Base-by-base conservation (phyloP, 2,797 vertebrate species). In the Tragopan temminckii region DNA sequence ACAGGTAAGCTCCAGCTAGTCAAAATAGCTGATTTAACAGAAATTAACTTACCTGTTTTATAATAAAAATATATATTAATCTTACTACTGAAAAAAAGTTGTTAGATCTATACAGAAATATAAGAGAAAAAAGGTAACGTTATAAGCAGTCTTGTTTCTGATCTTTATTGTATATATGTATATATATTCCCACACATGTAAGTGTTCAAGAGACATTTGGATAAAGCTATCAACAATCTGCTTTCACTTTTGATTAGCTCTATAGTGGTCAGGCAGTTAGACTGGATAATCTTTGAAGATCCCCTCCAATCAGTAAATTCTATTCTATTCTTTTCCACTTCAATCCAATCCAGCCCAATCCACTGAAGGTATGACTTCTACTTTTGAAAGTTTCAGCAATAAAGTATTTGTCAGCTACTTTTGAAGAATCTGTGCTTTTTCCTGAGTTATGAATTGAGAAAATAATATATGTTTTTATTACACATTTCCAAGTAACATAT, bases 401-500 rank as follows among this genome's bases (percentile, higher is more conserved):
- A 57, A 80, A 64, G 25, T 24, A 50, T 66, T 61, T 81, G 9
- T 38, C 42, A 76, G 8, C 2, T 46, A 4, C 20, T 7, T 35
- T 59, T 72, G 61, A 21, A 68, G 36, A 55, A 72, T 58, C 64
- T n/a, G 10, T 69, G 9, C 2, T 74, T 87, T 77, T 52, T 55
- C 18, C 29, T 25, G 11, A n/a, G 29, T 74, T 84, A 61, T 66
- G 25, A 59, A 19, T 29, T 46, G 10, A 83, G 7, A 72, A 64
- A 38, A 53, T 59, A 53, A 64, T n/a, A 55, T 55, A 9, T 17
- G 3, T 36, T 64, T 82, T 80, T 50, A 53, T 66, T 71, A 17
- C 1, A 35, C 7, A 50, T 80, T 33, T 18, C 13, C 2, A 20
- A 1, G 0, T 67, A 88, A 64, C n/a, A 4, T 57, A 67, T 29